Percentiles rank a stretch among this genome's conserved stretches.
These are phyloP conservation scores for Orientallactaga sibirica DNA, from an alignment of 2,797 vertebrate species.

Conservation along the genomic window DNA sequence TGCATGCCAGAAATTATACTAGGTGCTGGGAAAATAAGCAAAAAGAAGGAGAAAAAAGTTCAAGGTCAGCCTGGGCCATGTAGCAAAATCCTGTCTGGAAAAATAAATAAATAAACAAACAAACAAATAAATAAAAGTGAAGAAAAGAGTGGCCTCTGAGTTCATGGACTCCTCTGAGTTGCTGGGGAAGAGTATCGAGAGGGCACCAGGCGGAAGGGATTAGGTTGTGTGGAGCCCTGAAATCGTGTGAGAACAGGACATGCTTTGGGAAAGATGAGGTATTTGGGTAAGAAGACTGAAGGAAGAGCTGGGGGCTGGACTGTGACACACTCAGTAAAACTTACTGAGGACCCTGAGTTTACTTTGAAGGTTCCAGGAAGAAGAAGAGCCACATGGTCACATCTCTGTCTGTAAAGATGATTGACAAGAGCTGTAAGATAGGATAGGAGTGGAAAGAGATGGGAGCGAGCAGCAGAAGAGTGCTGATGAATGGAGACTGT, in stretches of 20 bases:
- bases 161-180: constrained; percentile 17
- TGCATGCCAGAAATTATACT: neutral
- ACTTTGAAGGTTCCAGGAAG: neutral
- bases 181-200: constrained; percentile 23
- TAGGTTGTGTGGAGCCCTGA: neutral
- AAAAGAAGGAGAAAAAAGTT: neutral
- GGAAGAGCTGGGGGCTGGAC: neutral
- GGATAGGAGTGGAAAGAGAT: neutral
- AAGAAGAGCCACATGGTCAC: neutral
- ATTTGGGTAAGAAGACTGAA: neutral
- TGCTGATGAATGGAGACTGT: neutral
- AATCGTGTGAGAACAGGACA: neutral
- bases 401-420: neutral
- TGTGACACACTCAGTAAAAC: neutral
- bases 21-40: constrained; percentile 53
- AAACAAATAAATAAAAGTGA: neutral
- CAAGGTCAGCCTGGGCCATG: neutral
- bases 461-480: neutral
- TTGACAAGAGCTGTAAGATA: neutral
- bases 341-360: neutral
- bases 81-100: no score
- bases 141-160: neutral
- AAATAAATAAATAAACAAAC: no score
- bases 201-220: neutral
- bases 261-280: neutral